phyloP scores from a whole-genome alignment of 2,113 vertebrate species.

The Zeus faber region DNA sequence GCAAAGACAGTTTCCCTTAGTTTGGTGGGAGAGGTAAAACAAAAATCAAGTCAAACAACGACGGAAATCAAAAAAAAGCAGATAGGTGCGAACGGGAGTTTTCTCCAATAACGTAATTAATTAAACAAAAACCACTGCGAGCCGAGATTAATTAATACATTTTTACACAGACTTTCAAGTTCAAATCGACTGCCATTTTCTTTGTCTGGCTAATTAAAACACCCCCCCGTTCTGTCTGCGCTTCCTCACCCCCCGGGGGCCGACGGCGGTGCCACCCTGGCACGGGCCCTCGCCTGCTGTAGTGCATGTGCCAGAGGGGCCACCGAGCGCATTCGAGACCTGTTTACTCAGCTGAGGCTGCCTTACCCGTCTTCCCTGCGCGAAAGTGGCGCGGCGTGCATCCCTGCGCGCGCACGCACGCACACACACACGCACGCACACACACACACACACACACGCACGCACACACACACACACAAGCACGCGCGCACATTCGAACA shows the following conservation, averaged over 20 bases:
- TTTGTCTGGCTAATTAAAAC: conserved; percentile 46
- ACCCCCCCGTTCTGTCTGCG: conserved; percentile 28
- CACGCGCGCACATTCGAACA: background rate
- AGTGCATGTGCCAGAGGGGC: conserved; percentile 42
- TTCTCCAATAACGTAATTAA: no score
- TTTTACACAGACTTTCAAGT: no score
- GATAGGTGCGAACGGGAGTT: no score
- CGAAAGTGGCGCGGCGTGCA: conserved; percentile 22
- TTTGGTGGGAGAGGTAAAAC: no score
- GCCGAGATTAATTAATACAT: no score
- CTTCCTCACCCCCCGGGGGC: conserved; percentile 27
- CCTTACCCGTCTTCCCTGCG: conserved; percentile 48
- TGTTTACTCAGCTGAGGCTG: conserved; percentile 77
- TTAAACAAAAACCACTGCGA: no score
- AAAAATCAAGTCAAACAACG: no score
- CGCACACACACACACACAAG: conserved; percentile 4
- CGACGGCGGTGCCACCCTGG: conserved; percentile 41
- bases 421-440: conserved; percentile 21
- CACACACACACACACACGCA: background rate
- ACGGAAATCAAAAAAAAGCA: no score
- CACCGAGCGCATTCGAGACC: conserved; percentile 77
- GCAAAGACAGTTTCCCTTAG: no score
- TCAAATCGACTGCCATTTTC: conserved; percentile 23
- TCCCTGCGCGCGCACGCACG: background rate
- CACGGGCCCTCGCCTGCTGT: conserved; percentile 29